phyloP scores from a whole-genome alignment of 2,797 vertebrate species.

The Etheostoma perlongum region DNA sequence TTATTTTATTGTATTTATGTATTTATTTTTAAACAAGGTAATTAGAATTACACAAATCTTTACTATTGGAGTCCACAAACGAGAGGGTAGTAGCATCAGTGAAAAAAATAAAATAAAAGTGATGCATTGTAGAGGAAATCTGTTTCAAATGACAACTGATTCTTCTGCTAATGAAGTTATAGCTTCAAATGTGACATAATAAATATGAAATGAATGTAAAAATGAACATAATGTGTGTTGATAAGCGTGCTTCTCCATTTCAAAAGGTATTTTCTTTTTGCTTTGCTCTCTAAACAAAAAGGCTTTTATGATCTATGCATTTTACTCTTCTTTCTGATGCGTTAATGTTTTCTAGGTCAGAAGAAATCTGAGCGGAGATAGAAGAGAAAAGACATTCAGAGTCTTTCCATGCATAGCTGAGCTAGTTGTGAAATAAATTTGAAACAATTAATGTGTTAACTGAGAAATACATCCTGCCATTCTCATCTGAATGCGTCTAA shows the following conservation, averaged over 20 bases:
- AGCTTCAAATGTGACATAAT: too few species aligned
- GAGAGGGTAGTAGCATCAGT: neutral
- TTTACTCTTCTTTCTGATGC: neutral
- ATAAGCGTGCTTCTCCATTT: too few species aligned
- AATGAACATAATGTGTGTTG: too few species aligned
- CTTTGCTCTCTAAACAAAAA: conserved; percentile 1
- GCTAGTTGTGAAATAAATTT: neutral
- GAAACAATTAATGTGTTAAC: neutral
- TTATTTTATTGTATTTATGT: neutral
- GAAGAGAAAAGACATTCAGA: neutral
- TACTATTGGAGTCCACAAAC: neutral
- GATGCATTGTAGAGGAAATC: too few species aligned
- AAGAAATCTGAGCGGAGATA: neutral
- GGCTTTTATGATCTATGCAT: neutral
- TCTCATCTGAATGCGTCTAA: neutral
- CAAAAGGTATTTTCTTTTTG: neutral
- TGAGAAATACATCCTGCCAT: conserved; percentile 6
- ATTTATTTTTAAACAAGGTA: neutral
- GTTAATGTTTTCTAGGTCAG: conserved; percentile 1
- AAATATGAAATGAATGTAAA: neutral
- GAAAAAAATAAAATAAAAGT: neutral
- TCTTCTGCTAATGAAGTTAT: too few species aligned
- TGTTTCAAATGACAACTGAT: neutral
- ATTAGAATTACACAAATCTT: neutral
- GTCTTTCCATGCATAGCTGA: neutral